Base-by-base conservation (phyloP, 2,797 vertebrate genomes). In the Platalea minor region DNA sequence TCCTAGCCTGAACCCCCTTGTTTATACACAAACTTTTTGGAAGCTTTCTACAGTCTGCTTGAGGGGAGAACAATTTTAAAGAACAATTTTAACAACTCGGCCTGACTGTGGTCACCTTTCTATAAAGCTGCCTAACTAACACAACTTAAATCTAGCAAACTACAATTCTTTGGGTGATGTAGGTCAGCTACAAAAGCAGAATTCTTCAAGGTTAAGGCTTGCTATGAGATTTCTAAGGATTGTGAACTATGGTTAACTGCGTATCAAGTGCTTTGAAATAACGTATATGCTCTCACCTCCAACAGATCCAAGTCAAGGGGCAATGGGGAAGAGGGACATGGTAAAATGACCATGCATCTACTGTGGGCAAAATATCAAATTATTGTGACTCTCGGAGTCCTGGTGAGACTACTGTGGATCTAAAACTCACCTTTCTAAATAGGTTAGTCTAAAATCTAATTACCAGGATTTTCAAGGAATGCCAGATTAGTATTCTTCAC, bases 361-460 rank as follows among this genome's bases (percentile, higher is more conserved):
- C 25, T 57, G 18, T 14, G 7, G 37, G n/a, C 53, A 84, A 84
- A 86, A 54, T 50, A 89, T 8, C 17, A 46, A 51, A 14, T 64
- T 89, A 29, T 3, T 37, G 28, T 48, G 48, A 88, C 29, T 68
- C 16, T 20, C 13, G 10, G 43, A 61, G 63, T 91, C 70, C 76
- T 69, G 29, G 10, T 59, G 15, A 76, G 80, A 74, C 48, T 56
- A 17, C 2, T 35, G 16, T 59, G 17, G 43, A 80, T 77, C 51
- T 91, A 88, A 92, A 91, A 24, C 15, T 54, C 50, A 35, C n/a
- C 33, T 29, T 89, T 74, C 59, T 85, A 57, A 72, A 75, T 9
- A 81, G 31, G 16, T 69, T 91, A 83, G 73, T 61, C 73, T 92
- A 75, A 90, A 93, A 88, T 60, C 24, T 79, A 67, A 78, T 65